Percentiles rank a stretch among this genome's conserved stretches.
Conservation (phyloP, 2,888 invertebrate species). For the Pantelozetes paolii region DNA sequence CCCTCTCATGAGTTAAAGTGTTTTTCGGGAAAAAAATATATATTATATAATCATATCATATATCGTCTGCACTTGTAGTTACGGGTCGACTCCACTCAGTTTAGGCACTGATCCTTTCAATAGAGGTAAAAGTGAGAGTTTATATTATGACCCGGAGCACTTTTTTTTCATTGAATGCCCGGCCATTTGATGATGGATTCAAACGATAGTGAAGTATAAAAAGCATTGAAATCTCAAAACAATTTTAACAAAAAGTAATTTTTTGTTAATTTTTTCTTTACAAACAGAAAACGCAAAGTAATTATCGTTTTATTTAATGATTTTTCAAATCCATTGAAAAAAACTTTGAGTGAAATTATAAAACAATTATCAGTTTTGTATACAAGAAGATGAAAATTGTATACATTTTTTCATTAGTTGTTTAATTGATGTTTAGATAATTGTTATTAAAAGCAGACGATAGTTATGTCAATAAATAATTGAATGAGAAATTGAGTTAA, state of each 20-base stretch:
- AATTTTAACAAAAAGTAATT: neutral
- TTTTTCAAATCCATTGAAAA: neutral
- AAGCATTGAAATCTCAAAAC: neutral
- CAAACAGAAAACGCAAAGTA: neutral
- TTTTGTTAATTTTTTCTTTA: neutral
- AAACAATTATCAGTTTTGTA: no score
- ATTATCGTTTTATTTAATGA: neutral
- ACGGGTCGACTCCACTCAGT: neutral
- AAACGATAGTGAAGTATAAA: constrained; percentile 23
- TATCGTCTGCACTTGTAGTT: neutral
- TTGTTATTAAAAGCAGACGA: no score
- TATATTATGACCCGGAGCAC: neutral
- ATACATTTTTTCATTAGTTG: neutral
- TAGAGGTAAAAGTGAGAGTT: neutral
- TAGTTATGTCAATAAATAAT: no score
- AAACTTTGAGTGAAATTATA: neutral
- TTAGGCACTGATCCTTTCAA: neutral
- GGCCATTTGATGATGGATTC: constrained; percentile 27
- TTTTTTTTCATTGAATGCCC: neutral
- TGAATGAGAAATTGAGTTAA: no score
- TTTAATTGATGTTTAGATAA: neutral
- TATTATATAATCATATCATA: neutral
- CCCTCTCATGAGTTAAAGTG: neutral
- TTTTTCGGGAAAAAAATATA: neutral
- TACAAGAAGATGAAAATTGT: neutral